These are phyloP conservation scores for Morus bassanus DNA, from an alignment of 2,797 vertebrate genomes.

Conservation along the genomic window DNA sequence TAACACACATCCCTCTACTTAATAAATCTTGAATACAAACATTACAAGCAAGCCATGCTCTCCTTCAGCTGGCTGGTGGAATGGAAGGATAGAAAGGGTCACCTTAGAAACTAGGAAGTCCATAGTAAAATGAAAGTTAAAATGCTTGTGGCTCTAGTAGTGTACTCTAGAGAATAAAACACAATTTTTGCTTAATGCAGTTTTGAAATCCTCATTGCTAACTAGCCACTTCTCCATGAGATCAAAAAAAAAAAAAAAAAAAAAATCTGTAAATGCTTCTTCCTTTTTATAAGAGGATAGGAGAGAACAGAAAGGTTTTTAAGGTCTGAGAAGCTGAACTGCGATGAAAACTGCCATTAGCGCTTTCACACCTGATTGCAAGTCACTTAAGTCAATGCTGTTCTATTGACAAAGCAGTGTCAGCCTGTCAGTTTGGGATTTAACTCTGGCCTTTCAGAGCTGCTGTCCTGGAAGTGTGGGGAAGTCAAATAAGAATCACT, in stretches of 20 bases:
- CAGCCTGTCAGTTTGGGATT: slow-evolving; percentile 7
- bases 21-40: not conserved
- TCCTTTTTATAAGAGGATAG: not conserved
- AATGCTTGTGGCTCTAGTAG: not conserved
- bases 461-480: not conserved
- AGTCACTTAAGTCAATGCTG: not conserved
- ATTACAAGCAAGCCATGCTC: not conserved
- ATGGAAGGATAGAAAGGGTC: not conserved
- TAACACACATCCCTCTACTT: not conserved
- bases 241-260: not conserved
- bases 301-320: not conserved
- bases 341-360: slow-evolving; percentile 15
- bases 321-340: not conserved
- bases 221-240: not conserved
- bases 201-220: not conserved
- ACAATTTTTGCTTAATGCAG: not conserved
- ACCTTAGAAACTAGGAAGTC: not conserved
- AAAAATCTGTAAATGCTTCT: not conserved
- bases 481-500: slow-evolving; percentile 2
- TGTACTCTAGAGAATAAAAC: not conserved
- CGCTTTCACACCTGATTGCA: slow-evolving; percentile 26
- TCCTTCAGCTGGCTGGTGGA: not conserved
- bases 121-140: not conserved
- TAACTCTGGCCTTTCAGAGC: not conserved
- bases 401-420: not conserved